phyloP scores from a whole-genome alignment of 2,888 invertebrate genomes.

The Ophion ellenae region DNA sequence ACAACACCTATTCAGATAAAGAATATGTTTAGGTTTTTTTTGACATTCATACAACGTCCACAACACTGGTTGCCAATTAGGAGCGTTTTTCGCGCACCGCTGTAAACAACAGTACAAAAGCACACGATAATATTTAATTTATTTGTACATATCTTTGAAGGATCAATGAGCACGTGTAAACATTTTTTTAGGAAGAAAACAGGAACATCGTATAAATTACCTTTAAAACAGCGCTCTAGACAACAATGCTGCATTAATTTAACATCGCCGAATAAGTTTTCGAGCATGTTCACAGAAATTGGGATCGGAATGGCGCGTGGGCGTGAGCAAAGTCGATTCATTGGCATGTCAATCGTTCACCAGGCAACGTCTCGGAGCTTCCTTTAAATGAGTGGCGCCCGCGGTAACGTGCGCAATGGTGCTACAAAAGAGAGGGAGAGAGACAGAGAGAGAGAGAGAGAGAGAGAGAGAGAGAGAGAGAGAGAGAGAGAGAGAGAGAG shows the following conservation, averaged over 20 bases:
- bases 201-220: neutral
- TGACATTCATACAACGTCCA: too few species aligned
- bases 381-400: conserved; percentile 3
- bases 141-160: too few species aligned
- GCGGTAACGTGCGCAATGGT: conserved; percentile 23
- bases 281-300: conserved; percentile 14
- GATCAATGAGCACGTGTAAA: too few species aligned
- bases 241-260: neutral
- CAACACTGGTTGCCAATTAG: too few species aligned
- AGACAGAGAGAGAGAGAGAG: conserved; percentile 19
- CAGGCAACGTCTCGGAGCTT: conserved; percentile 1
- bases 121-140: too few species aligned
- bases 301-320: conserved; percentile 7
- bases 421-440: conserved; percentile 24
- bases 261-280: conserved; percentile 17
- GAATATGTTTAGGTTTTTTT: too few species aligned
- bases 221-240: too few species aligned
- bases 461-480: conserved; percentile 13
- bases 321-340: conserved; percentile 47
- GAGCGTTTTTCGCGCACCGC: too few species aligned
- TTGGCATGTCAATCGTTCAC: conserved; percentile 40
- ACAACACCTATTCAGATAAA: too few species aligned
- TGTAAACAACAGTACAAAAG: too few species aligned
- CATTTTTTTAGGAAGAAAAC: too few species aligned
- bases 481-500: conserved; percentile 17